Percentiles rank a stretch among this genome's conserved stretches.
Conservation (phyloP, 2,113 vertebrate genomes). For the Actinemys pallida region DNA sequence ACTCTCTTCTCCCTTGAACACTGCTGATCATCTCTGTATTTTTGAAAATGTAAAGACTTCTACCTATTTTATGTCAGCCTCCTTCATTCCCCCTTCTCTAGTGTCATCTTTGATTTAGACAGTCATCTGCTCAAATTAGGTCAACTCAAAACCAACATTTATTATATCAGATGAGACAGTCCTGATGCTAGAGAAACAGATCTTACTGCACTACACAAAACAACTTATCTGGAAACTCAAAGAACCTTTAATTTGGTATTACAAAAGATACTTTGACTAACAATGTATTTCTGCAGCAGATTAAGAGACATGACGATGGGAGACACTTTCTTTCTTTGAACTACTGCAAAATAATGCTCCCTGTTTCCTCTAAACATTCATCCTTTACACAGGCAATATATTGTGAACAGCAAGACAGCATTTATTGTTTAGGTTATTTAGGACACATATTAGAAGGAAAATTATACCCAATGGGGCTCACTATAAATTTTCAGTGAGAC, state of each 20-base stretch:
- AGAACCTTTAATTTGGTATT: neutral
- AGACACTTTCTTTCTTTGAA: neutral
- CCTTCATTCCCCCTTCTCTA: neutral
- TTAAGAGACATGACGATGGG: neutral
- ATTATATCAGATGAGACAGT: neutral
- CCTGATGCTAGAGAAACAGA: neutral
- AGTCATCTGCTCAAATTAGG: neutral
- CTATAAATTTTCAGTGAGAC: neutral
- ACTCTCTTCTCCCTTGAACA: neutral
- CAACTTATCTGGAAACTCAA: neutral
- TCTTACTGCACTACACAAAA: neutral
- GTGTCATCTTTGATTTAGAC: neutral
- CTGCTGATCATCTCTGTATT: neutral
- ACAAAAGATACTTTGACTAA: neutral
- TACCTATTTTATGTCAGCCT: neutral
- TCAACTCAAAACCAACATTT: neutral
- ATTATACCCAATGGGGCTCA: neutral
- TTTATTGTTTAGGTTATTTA: neutral
- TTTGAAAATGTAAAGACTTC: neutral
- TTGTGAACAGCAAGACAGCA: neutral
- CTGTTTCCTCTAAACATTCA: neutral
- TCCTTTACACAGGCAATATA: neutral
- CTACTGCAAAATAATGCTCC: neutral
- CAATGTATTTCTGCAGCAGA: accelerated
- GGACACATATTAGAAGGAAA: neutral